These are phyloP conservation scores for Xiphias gladius DNA, from an alignment of 2,113 vertebrate genomes.

Conservation along the genomic window DNA sequence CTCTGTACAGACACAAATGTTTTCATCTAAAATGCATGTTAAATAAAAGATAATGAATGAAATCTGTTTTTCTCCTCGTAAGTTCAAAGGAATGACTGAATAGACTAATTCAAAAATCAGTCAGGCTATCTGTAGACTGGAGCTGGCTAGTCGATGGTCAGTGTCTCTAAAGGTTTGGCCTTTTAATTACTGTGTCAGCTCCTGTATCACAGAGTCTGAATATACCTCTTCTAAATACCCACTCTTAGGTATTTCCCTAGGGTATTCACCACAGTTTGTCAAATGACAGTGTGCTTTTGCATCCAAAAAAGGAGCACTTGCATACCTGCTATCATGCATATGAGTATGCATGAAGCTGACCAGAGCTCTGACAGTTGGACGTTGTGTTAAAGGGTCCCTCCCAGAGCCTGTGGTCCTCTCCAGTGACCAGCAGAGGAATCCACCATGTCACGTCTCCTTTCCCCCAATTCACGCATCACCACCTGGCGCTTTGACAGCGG, in stretches of 20 bases:
- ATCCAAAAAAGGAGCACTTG: slow-evolving; percentile 13
- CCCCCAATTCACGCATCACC: slow-evolving; percentile 80
- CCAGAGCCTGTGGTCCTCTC: slow-evolving; percentile 42
- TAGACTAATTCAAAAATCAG: background rate
- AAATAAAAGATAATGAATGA: background rate
- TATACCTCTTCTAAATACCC: background rate
- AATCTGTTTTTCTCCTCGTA: background rate
- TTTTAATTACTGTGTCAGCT: background rate
- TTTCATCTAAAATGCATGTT: slow-evolving; percentile 17
- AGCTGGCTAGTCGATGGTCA: background rate
- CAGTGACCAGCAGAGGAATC: slow-evolving; percentile 41
- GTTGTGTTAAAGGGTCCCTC: slow-evolving; percentile 27
- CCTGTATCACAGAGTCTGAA: background rate
- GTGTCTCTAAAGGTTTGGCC: background rate
- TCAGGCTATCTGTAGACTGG: background rate
- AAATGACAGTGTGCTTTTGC: slow-evolving; percentile 11
- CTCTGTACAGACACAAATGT: background rate
- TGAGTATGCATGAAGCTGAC: slow-evolving; percentile 30
- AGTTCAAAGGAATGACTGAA: background rate
- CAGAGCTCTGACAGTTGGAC: slow-evolving; percentile 65
- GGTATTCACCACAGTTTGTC: background rate
- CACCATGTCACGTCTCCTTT: slow-evolving; percentile 48
- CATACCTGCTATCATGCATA: slow-evolving; percentile 28
- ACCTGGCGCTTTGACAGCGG: slow-evolving; percentile 80
- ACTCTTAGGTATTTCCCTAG: background rate